These are phyloP conservation scores for Eurois occulta DNA, from an alignment of 2,888 invertebrate species.

Conservation along the genomic window DNA sequence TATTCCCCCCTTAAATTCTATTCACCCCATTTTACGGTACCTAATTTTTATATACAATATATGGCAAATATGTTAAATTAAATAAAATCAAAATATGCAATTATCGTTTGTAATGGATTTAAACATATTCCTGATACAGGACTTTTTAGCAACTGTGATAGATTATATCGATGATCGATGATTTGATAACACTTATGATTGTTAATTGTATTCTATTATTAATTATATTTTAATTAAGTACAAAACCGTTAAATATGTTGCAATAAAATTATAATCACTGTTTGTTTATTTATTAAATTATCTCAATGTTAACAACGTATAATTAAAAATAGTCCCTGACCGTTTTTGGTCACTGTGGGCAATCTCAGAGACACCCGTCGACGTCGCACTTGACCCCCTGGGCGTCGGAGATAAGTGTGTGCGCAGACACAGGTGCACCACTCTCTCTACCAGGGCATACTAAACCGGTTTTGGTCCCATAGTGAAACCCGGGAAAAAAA, in stretches of 20 bases:
- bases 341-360: background rate
- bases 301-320: background rate
- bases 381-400: too few species aligned
- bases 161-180: too few species aligned
- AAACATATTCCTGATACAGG: slow-evolving; percentile 44
- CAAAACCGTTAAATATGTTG: slow-evolving; percentile 47
- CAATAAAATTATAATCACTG: slow-evolving; percentile 51
- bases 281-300: slow-evolving; percentile 1
- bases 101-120: slow-evolving; percentile 30
- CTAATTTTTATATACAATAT: slow-evolving; percentile 6
- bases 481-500: too few species aligned
- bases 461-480: too few species aligned
- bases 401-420: background rate
- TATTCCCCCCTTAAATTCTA: too few species aligned
- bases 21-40: too few species aligned
- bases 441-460: too few species aligned
- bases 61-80: slow-evolving; percentile 34
- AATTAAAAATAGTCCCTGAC: background rate
- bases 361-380: background rate
- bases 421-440: background rate
- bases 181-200: slow-evolving; percentile 58
- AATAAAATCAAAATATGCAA: slow-evolving; percentile 12
- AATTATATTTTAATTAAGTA: slow-evolving; percentile 53
- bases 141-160: slow-evolving; percentile 66
- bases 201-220: slow-evolving; percentile 2